Conservation (phyloP, 1,140 invertebrate genomes). For the Papilio helenus region DNA sequence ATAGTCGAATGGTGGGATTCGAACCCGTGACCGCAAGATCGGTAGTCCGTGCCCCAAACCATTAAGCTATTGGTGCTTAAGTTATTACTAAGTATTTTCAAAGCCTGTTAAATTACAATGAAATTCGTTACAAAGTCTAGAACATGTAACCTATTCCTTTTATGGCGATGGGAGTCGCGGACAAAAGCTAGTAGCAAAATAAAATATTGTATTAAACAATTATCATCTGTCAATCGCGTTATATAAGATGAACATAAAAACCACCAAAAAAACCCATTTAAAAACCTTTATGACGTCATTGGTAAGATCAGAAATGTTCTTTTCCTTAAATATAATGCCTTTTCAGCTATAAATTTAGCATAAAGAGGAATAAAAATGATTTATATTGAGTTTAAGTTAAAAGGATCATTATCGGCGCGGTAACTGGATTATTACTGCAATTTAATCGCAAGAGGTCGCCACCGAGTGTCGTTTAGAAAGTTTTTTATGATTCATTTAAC, state of each 20-base stretch:
- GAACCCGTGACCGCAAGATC: too few species aligned
- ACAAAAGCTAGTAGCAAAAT: not conserved
- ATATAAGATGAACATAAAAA: not conserved
- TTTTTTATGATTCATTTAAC: slow-evolving; percentile 11
- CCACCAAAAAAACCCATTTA: not conserved
- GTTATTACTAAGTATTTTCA: too few species aligned
- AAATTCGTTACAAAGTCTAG: too few species aligned
- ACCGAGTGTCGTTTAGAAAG: not conserved
- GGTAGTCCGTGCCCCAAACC: too few species aligned
- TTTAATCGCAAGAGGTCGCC: not conserved
- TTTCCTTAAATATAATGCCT: slow-evolving; percentile 3
- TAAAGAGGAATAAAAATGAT: slow-evolving; percentile 15
- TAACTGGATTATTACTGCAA: slow-evolving; percentile 19
- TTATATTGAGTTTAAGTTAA: slow-evolving; percentile 15
- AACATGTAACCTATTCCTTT: too few species aligned
- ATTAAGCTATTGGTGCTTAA: too few species aligned
- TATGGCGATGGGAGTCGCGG: too few species aligned
- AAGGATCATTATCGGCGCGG: slow-evolving; percentile 13
- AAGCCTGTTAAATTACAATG: too few species aligned
- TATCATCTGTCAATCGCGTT: too few species aligned
- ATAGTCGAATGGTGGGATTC: too few species aligned
- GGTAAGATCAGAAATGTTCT: not conserved
- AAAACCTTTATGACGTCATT: not conserved
- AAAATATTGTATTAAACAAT: too few species aligned
- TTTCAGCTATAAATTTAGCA: not conserved